Evolutionary conservation across 2,797 vertebrate genomes (phyloP).

Genomic region (Artibeus lituratus): DNA sequence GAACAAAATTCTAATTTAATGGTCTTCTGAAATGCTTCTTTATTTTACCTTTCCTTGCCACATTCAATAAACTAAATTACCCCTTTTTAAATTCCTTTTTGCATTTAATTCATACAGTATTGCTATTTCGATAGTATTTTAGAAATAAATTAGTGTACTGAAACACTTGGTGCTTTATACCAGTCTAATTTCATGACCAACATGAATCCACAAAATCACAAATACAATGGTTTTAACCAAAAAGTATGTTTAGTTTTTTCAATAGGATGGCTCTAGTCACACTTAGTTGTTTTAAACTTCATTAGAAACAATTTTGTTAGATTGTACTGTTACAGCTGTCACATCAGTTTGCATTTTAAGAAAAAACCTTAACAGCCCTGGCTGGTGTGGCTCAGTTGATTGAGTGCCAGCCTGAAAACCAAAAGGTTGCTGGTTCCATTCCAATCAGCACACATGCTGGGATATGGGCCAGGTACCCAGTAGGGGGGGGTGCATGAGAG

Average conservation of each 20-base stretch:
- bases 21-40: not conserved
- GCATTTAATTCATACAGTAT: slow-evolving; percentile 4
- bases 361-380: not conserved
- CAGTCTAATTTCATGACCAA: slow-evolving; percentile 23
- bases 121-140: not conserved
- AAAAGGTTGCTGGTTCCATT: too few relatives aligned
- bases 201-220: slow-evolving; percentile 18
- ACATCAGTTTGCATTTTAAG: not conserved
- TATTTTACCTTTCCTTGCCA: not conserved
- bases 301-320: not conserved
- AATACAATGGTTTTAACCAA: not conserved
- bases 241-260: not conserved
- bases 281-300: not conserved
- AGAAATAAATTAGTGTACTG: not conserved
- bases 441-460: too few relatives aligned
- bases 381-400: too few relatives aligned
- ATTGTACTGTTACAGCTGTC: not conserved
- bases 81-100: slow-evolving; percentile 18
- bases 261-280: not conserved
- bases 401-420: too few relatives aligned
- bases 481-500: too few relatives aligned
- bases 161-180: not conserved
- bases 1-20: slow-evolving; percentile 19
- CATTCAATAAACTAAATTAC: slow-evolving; percentile 15
- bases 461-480: too few relatives aligned